Evolutionary conservation across 1,140 invertebrate genomes (phyloP), one percentile per base, ranked within the genome.

Genomic region (Pogonomyrmex californicus): DNA sequence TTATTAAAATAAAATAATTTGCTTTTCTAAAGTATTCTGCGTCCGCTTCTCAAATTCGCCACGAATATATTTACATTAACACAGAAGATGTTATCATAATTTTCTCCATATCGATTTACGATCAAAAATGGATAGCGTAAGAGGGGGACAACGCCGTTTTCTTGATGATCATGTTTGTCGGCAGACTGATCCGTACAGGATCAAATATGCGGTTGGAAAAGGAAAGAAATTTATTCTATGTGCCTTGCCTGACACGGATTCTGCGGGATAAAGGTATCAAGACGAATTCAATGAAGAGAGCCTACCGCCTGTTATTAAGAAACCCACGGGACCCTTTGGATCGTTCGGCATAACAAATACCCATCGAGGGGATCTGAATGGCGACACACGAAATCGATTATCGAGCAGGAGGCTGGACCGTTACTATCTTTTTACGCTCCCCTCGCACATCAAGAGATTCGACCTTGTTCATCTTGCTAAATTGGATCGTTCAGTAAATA

Each of bases 271-370:
- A 91, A 86, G 44, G 79, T 89, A 91, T 91, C 90, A 79, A n/a
- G 79, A 49, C 62, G 90, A 87, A 91, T 90, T 90, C 76, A 91
- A 91, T 90, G 90, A 89, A 88, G 90, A 89, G 85, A 77, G 90
- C 89, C 89, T 91, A 88, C 44, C 85, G 75, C 56, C 73, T 63
- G 79, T 91, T 91, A 91, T 91, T 91, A 91, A 91, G 79, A 14
- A 89, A 89, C 79, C 78, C 68, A 12, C 62, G 38, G 38, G 79
- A 83, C 73, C 86, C 81, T 73, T 79, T 65, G 51, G 66, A 88
- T 86, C 73, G 87, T 54, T 70, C 68, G 58, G 78, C 81, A 73
- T 85, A 85, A 86, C 86, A 86, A 90, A 91, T 88, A 82, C 58
- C 71, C 23, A 14, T 36, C 51, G 23, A 51, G 82, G 36, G 81